Conservation (phyloP, 2,113 vertebrate genomes). For the Carettochelys insculpta region DNA sequence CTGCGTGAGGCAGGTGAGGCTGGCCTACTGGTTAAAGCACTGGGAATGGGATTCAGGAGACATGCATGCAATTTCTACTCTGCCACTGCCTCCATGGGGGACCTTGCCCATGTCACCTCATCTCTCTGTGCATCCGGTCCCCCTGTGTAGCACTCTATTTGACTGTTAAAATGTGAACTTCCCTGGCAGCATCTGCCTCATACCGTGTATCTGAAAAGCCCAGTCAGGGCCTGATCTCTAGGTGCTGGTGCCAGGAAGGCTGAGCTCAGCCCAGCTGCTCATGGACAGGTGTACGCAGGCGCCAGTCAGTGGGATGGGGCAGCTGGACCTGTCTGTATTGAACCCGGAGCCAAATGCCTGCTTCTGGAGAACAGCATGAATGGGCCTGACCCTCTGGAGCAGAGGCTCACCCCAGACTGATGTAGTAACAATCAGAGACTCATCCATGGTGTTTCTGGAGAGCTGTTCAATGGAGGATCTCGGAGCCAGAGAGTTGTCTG, state of each 20-base stretch:
- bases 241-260: neutral
- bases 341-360: neutral
- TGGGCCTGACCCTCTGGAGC: neutral
- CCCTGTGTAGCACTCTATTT: neutral
- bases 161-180: too few relatives aligned
- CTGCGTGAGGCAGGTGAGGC: neutral
- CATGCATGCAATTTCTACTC: neutral
- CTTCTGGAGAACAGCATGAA: neutral
- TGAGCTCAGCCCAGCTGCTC: neutral
- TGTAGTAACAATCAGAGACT: neutral
- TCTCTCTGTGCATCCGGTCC: neutral
- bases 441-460: neutral
- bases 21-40: neutral
- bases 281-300: neutral
- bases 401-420: neutral
- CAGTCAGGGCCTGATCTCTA: neutral
- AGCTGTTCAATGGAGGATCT: neutral
- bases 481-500: neutral
- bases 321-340: neutral
- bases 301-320: neutral
- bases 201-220: neutral
- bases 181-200: neutral
- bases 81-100: neutral
- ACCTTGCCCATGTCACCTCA: neutral
- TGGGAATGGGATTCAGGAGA: neutral